Percentiles rank a stretch among this genome's conserved stretches.
Evolutionary conservation across 2,113 vertebrate genomes (phyloP).

Genomic region (Pygoscelis antarcticus): DNA sequence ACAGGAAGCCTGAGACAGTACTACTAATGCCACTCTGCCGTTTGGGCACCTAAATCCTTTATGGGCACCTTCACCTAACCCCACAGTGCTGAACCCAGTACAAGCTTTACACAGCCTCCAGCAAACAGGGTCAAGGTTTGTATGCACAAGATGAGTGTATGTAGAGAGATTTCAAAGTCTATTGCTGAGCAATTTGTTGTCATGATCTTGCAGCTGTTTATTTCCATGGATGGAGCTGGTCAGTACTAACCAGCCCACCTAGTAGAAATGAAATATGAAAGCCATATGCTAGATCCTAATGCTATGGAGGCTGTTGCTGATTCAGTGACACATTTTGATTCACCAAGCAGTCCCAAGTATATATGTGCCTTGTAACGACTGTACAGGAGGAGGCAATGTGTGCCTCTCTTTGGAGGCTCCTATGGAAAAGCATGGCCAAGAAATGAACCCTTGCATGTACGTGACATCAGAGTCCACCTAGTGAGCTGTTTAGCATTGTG

Average conservation of each 20-base stretch:
- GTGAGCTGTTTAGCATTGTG: background rate
- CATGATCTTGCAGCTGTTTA: background rate
- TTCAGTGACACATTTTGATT: background rate
- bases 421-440: background rate
- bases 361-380: background rate
- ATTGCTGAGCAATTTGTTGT: background rate
- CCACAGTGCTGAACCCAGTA: fast-evolving
- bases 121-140: background rate
- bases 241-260: background rate
- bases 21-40: background rate
- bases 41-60: background rate
- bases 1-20: background rate
- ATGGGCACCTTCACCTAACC: background rate
- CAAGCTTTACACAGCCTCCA: background rate
- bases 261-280: background rate
- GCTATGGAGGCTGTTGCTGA: background rate
- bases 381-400: background rate
- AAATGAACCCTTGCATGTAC: background rate
- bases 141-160: background rate
- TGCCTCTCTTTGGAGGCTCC: background rate
- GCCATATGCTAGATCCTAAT: background rate
- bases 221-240: background rate
- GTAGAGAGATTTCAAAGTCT: background rate
- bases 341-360: background rate
- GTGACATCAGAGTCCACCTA: background rate